These are phyloP conservation scores for Plagodis pulveraria DNA, from an alignment of 2,888 invertebrate genomes.

Conservation along the genomic window DNA sequence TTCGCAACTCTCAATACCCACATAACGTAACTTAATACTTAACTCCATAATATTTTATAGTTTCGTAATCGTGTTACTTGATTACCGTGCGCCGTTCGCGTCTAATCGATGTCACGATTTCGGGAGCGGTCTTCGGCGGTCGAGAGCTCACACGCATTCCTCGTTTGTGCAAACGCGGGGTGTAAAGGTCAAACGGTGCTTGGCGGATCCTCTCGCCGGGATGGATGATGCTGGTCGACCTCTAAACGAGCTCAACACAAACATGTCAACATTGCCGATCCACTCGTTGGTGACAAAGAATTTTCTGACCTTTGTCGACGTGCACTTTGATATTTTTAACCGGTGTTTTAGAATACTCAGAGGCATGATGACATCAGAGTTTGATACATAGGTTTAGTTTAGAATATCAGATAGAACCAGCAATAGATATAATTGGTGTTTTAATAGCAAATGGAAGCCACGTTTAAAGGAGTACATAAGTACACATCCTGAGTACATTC, in stretches of 20 bases:
- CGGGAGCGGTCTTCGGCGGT: conserved; percentile 64
- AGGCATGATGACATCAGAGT: conserved; percentile 4
- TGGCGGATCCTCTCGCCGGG: conserved; percentile 23
- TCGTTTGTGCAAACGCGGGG: conserved; percentile 34
- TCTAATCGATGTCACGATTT: conserved; percentile 79
- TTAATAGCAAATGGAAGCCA: not conserved
- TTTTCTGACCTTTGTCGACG: conserved; percentile 25
- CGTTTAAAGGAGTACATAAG: not conserved
- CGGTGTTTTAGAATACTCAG: conserved; percentile 9
- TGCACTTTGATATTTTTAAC: conserved; percentile 31
- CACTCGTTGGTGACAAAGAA: conserved; percentile 28
- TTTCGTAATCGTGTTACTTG: conserved; percentile 80
- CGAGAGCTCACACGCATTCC: conserved; percentile 52
- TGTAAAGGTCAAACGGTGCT: conserved; percentile 49
- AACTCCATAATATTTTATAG: conserved; percentile 81
- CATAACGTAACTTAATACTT: conserved; percentile 80
- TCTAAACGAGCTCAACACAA: conserved; percentile 35
- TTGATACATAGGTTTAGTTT: not conserved
- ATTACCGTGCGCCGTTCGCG: conserved; percentile 71
- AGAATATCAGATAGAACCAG: too few relatives aligned
- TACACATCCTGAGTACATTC: not conserved
- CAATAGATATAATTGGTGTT: too few relatives aligned
- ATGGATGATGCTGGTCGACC: conserved; percentile 37
- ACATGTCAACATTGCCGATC: conserved; percentile 35
- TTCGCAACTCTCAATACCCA: conserved; percentile 72